Conservation (phyloP, 2,888 invertebrate genomes). For the Napeogenes sylphis region DNA sequence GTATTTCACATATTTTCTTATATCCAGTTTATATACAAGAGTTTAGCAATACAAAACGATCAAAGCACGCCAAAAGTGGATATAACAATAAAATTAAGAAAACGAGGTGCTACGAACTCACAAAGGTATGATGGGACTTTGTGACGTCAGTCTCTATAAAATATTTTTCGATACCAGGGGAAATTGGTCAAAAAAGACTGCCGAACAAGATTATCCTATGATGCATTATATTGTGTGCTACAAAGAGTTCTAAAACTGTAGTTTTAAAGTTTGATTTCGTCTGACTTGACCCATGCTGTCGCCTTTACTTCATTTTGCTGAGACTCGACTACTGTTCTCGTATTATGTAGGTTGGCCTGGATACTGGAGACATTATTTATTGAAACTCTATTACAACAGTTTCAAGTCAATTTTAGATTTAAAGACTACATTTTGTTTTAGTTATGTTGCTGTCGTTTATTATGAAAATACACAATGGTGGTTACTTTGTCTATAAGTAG, state of each 20-base stretch:
- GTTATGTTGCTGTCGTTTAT: too few relatives aligned
- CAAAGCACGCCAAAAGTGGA: constrained; percentile 17
- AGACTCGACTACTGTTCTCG: constrained; percentile 45
- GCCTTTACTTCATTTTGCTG: constrained; percentile 36
- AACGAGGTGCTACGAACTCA: constrained; percentile 22
- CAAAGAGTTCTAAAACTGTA: constrained; percentile 35
- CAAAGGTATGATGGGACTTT: constrained; percentile 43
- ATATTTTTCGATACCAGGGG: constrained; percentile 65
- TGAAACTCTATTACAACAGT: constrained; percentile 39
- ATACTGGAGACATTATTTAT: constrained; percentile 33
- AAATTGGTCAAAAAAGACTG: constrained; percentile 69
- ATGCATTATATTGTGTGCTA: constrained; percentile 31
- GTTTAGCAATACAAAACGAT: constrained; percentile 12
- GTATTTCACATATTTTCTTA: too few relatives aligned
- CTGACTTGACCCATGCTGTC: constrained; percentile 33
- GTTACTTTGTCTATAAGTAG: background rate
- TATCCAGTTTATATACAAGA: background rate
- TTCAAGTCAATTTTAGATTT: constrained; percentile 40
- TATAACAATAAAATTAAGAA: constrained; percentile 27
- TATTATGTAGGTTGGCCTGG: constrained; percentile 41
- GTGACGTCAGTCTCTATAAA: constrained; percentile 50
- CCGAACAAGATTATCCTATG: constrained; percentile 59
- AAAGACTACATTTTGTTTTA: constrained; percentile 16
- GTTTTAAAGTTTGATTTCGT: constrained; percentile 44
- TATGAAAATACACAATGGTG: background rate